These are phyloP conservation scores for Drosophila nikananu DNA, from an alignment of 1,140 invertebrate genomes.

Conservation along the genomic window DNA sequence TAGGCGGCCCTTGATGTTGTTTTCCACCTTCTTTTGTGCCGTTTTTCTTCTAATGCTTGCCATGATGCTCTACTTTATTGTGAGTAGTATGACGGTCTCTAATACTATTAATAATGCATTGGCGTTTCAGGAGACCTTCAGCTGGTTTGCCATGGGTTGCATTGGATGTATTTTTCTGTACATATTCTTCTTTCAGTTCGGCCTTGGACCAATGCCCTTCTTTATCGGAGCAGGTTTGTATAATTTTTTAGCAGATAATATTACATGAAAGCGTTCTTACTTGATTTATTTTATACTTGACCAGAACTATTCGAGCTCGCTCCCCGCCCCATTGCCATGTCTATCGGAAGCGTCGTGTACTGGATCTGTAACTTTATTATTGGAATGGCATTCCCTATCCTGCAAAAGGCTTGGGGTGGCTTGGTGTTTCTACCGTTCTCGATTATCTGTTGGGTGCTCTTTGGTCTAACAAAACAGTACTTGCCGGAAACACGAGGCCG, in stretches of 20 bases:
- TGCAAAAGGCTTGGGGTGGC: slow-evolving; percentile 88
- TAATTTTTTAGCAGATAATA: too few species aligned
- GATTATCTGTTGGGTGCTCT: slow-evolving; percentile 86
- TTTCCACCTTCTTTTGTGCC: slow-evolving; percentile 86
- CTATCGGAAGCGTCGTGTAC: slow-evolving; percentile 94
- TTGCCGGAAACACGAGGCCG: slow-evolving; percentile 90
- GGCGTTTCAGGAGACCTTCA: slow-evolving; percentile 85
- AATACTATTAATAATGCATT: not conserved
- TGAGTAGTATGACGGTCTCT: slow-evolving; percentile 82
- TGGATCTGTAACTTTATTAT: slow-evolving; percentile 95
- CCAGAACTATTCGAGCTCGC: slow-evolving; percentile 94
- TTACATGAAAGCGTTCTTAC: not conserved
- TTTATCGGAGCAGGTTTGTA: slow-evolving; percentile 88
- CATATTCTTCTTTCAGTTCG: slow-evolving; percentile 93
- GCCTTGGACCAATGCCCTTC: slow-evolving; percentile 94
- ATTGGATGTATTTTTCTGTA: slow-evolving; percentile 89
- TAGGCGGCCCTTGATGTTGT: slow-evolving; percentile 87
- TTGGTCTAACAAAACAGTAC: slow-evolving; percentile 88
- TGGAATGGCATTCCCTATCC: slow-evolving; percentile 90
- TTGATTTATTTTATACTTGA: not conserved
- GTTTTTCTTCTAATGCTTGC: slow-evolving; percentile 87
- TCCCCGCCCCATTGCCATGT: slow-evolving; percentile 93
- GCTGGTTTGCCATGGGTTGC: slow-evolving; percentile 88
- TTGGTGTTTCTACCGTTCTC: slow-evolving; percentile 91
- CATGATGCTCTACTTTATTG: slow-evolving; percentile 86